Conservation (phyloP, 2,888 invertebrate species). For the Machimus rusticus region DNA sequence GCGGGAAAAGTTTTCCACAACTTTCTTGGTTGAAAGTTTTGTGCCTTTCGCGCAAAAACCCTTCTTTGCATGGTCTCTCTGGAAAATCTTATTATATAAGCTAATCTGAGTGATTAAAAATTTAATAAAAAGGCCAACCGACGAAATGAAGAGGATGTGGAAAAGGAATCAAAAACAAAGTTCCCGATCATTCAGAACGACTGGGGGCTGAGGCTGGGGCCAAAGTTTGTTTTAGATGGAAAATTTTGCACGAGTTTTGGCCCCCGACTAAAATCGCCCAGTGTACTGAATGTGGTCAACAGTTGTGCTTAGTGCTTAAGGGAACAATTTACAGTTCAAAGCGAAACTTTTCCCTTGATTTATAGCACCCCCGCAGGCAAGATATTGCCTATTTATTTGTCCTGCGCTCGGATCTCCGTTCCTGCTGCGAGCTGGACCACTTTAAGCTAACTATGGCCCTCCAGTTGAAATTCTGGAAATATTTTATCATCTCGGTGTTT, state of each 20-base stretch:
- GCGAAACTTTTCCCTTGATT: constrained; percentile 13
- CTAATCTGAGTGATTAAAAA: constrained; percentile 38
- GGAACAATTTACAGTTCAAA: constrained; percentile 1
- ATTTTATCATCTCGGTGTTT: not conserved
- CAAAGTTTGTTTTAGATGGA: not conserved
- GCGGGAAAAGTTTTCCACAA: constrained; percentile 12
- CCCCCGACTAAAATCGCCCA: not conserved
- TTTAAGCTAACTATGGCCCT: not conserved
- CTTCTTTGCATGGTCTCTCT: constrained; percentile 11
- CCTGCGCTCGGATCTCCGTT: not conserved
- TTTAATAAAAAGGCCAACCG: constrained; percentile 14
- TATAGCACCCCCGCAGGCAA: not conserved
- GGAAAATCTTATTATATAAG: constrained; percentile 27
- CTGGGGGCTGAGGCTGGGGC: not conserved
- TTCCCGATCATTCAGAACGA: constrained; percentile 3
- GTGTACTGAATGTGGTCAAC: constrained; percentile 16
- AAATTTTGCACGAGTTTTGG: not conserved
- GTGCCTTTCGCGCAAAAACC: not conserved
- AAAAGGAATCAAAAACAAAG: constrained; percentile 23
- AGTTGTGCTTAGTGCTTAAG: constrained; percentile 14
- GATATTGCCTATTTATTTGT: not conserved
- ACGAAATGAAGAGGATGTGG: not conserved
- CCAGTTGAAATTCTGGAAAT: not conserved
- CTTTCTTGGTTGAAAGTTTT: constrained; percentile 4
- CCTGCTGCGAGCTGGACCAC: not conserved